phyloP scores from a whole-genome alignment of 2,888 invertebrate genomes.

The Yponomeuta evonymella region DNA sequence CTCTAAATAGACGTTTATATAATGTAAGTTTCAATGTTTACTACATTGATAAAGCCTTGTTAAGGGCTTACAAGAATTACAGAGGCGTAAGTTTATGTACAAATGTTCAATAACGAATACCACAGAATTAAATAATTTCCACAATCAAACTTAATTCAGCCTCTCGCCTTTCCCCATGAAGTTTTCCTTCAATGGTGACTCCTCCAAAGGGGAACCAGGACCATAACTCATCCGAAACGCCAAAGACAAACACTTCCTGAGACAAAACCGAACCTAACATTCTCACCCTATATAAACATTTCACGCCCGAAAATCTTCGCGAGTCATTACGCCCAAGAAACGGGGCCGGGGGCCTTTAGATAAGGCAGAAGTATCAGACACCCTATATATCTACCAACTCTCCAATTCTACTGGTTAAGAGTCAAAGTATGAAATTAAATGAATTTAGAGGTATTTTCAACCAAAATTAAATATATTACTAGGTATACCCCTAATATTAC shows the following conservation, averaged over 20 bases:
- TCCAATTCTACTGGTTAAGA: no score
- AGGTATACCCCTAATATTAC: no score
- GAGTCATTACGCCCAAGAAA: constrained; percentile 59
- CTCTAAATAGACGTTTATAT: no score
- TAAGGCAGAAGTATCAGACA: background rate
- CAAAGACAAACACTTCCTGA: background rate
- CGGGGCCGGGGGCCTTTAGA: constrained; percentile 13
- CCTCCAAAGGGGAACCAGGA: background rate
- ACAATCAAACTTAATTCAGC: background rate
- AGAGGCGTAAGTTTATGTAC: no score
- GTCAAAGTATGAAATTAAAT: no score
- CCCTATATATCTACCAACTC: background rate
- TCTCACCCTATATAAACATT: constrained; percentile 73
- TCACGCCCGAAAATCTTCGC: constrained; percentile 72
- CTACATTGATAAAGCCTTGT: no score
- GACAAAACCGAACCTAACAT: constrained; percentile 44
- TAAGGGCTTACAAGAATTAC: no score
- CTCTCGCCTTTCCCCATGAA: background rate
- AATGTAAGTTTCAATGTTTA: no score
- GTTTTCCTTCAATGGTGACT: background rate
- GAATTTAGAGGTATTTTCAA: no score
- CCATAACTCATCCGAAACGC: background rate
- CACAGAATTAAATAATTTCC: no score
- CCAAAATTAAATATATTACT: no score
- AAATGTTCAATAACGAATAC: no score